Conservation (phyloP, 2,888 invertebrate genomes). For the Silvanus unidentatus region DNA sequence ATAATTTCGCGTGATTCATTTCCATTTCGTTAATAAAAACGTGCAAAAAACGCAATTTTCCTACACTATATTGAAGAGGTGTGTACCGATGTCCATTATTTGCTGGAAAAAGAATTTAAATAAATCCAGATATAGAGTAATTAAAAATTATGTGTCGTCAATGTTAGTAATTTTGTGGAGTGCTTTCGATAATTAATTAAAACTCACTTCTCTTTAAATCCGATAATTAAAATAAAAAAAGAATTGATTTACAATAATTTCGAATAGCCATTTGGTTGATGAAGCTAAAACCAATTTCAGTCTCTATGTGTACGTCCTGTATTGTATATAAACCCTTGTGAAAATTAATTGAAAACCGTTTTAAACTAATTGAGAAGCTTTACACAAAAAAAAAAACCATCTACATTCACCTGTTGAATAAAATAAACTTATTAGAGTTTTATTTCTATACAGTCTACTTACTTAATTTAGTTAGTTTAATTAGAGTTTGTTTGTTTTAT, state of each 20-base stretch:
- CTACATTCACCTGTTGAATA: too few relatives aligned
- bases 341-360: slow-evolving; percentile 2
- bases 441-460: too few relatives aligned
- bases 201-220: slow-evolving; percentile 1
- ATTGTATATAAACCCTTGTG: slow-evolving; percentile 1
- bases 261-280: slow-evolving; percentile 1
- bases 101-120: neutral
- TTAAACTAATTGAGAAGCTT: slow-evolving; percentile 1
- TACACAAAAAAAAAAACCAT: neutral
- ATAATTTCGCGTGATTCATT: too few relatives aligned
- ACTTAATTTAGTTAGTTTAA: too few relatives aligned
- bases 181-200: slow-evolving; percentile 1
- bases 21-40: too few relatives aligned
- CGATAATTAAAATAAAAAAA: slow-evolving; percentile 1
- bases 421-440: too few relatives aligned
- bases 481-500: too few relatives aligned
- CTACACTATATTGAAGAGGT: neutral
- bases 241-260: slow-evolving; percentile 2
- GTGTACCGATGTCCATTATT: neutral
- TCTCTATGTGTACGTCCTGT: neutral
- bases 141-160: slow-evolving; percentile 1
- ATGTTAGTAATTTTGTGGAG: neutral
- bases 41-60: too few relatives aligned
- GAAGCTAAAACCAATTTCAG: slow-evolving; percentile 1
- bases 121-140: slow-evolving; percentile 2